Base-by-base conservation (phyloP, 2,888 invertebrate genomes). In the Athalia rosae region DNA sequence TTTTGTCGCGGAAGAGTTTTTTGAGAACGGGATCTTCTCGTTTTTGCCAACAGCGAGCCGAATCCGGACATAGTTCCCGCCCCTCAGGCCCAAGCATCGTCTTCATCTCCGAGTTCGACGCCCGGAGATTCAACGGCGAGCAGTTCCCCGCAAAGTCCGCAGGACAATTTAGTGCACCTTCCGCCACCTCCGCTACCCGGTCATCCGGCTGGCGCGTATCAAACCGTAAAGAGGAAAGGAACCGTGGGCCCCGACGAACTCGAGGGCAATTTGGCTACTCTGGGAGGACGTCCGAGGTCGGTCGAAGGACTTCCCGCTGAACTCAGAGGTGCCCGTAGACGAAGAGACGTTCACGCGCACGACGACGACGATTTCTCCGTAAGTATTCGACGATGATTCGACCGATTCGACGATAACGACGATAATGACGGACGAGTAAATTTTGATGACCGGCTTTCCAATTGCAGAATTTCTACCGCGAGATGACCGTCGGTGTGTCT, bases 241-340 rank as follows among this genome's bases (percentile, higher is more conserved):
- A 91, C 91, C 59, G 91, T 91, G 58, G 90, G 91, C 76, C 94
- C 95, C 81, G 92, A 92, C 79, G 95, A 95, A 85, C 92, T 92
- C 67, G 95, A 95, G 88, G 95, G 95, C 78, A 95, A 96, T 87
- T 92, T 96, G 78, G 96, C 95, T 11, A 94, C 95, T 47, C 92
- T 97, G 79, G 96, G 96, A 76, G 97, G 97, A 71, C 93, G 97
- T 80, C 98, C 97, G 76, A 93, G 98, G 83, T 97, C 97, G 45
- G 96, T 97, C 11, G 96, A 97, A 90, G 95, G 95, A 84, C 92
- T 96, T 76, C 94, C 94, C 63, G 95, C 95, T 79, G 95, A 95
- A 87, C 91, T 96, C 82, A 94, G 94, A 79, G 95, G 95, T 61
- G 94, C 93, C 43, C 93, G 96, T 84, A 92, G 94, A 87, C 92